Evolutionary conservation across 2,888 invertebrate species (phyloP), one percentile per base, ranked within the genome.

Genomic region (Eupsilia transversa): DNA sequence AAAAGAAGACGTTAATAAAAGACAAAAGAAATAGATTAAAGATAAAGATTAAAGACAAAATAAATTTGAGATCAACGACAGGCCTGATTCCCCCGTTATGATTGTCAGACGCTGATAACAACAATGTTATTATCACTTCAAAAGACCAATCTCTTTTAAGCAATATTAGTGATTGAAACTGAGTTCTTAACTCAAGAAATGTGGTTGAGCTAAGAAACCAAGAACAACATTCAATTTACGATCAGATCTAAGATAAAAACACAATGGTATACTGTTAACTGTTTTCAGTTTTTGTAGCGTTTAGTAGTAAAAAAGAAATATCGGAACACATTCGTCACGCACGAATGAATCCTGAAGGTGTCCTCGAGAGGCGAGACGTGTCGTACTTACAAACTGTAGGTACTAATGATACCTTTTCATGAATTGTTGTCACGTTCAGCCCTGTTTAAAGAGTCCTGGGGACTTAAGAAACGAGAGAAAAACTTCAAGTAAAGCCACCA

Each of bases 291-390:
- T 71, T 61, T 65, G 57, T 59, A 74, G 67, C 70, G 49, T 65
- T 74, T 41, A 35, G 54, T 72, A 74, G 56, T 70, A 84, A 77
- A 68, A 76, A 72, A 74, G 38, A 69, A 83, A 79, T 79, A 79
- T 73, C 77, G n/a, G 56, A 77, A 69, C 65, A 70, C 71, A 80
- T 87, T 82, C 66, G 82, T 74, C 63, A 77, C 66, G 82, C 86
- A 80, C 82, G 74, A 67, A 20, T 49, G 52, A 72, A 49, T 79
- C 72, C 81, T 84, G 66, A 76, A 76, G 68, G 75, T 82, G 74
- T 79, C 79, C 87, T 86, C 60, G 83, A 85, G 71, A 66, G 69
- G 52, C n/a, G 75, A 80, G 66, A 79, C 82, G 86, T 82, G 76
- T 77, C 73, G 57, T 59, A 66, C 71, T 74, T 74, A 80, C 46